phyloP scores from a whole-genome alignment of 1,140 invertebrate genomes.

The Cyclina sinensis region DNA sequence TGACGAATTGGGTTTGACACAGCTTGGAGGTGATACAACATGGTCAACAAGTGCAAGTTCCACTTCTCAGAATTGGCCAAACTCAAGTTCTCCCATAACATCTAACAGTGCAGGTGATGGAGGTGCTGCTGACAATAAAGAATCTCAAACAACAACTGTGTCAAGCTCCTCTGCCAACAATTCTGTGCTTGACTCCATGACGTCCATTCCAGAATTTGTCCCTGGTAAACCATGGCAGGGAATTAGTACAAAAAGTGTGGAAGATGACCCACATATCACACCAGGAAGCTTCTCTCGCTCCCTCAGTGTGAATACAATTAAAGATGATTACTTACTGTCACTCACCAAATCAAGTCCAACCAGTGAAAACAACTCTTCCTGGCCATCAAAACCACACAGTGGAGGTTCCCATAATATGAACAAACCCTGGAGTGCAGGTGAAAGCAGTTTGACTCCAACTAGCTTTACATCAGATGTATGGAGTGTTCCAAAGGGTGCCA shows the following conservation, averaged over 20 bases:
- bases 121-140: slow-evolving; percentile 89
- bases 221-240: slow-evolving; percentile 99
- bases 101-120: slow-evolving; percentile 66
- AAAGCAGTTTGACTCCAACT: slow-evolving; percentile 40
- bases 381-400: slow-evolving; percentile 52
- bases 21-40: slow-evolving; percentile 81
- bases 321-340: slow-evolving; percentile 89
- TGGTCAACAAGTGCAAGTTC: slow-evolving; percentile 79
- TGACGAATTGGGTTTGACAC: slow-evolving; percentile 78
- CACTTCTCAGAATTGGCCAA: slow-evolving; percentile 78
- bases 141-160: slow-evolving; percentile 87
- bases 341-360: slow-evolving; percentile 70
- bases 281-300: slow-evolving; percentile 97
- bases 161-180: slow-evolving; percentile 86
- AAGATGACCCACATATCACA: slow-evolving; percentile 98
- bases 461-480: slow-evolving; percentile 91
- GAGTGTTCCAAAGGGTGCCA: slow-evolving; percentile 87
- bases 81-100: slow-evolving; percentile 63
- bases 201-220: slow-evolving; percentile 98
- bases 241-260: slow-evolving; percentile 95
- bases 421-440: slow-evolving; percentile 64
- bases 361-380: slow-evolving; percentile 60
- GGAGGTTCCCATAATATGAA: slow-evolving; percentile 39
- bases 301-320: slow-evolving; percentile 93
- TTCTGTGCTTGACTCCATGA: slow-evolving; percentile 88